These are phyloP conservation scores for Ancistrus triradiatus DNA, from an alignment of 2,113 vertebrate species.

Conservation along the genomic window DNA sequence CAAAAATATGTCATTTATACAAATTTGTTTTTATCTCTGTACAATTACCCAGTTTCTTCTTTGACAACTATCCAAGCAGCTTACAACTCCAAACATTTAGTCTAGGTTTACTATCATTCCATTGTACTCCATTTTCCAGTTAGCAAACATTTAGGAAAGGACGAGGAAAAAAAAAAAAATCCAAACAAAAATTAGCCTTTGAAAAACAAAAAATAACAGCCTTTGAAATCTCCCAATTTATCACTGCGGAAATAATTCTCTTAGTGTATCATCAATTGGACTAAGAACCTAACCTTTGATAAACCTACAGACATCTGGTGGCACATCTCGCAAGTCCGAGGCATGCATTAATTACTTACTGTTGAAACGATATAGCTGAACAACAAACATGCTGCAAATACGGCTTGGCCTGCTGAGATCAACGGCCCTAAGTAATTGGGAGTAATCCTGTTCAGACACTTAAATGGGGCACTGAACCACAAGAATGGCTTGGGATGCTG, in stretches of 20 bases:
- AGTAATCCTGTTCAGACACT: conserved; percentile 46
- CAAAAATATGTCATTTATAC: conserved; percentile 99
- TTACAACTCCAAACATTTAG: conserved; percentile 63
- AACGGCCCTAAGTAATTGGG: too few species aligned
- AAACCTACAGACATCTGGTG: conserved; percentile 35
- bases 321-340: conserved; percentile 51
- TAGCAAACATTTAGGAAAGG: conserved; percentile 45
- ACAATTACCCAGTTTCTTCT: conserved; percentile 77
- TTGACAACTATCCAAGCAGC: conserved; percentile 66
- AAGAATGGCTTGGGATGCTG: conserved; percentile 32
- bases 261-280: conserved; percentile 21
- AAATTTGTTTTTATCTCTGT: conserved; percentile 82
- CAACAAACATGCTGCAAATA: too few species aligned
- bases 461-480: conserved; percentile 50
- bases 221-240: conserved; percentile 30
- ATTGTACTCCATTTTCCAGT: conserved; percentile 62
- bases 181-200: conserved; percentile 4
- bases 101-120: conserved; percentile 54
- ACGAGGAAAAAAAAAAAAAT: conserved; percentile 14
- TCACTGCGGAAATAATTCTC: conserved; percentile 1
- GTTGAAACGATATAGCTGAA: conserved; percentile 44
- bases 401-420: too few species aligned
- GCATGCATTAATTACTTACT: conserved; percentile 63
- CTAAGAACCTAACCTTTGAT: conserved; percentile 9
- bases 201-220: conserved; percentile 27